Percentiles rank a stretch among this genome's conserved stretches.
These are phyloP conservation scores for Epizoanthus rinbou DNA, from an alignment of 92 coral and sea anemone species.

Conservation along the genomic window DNA sequence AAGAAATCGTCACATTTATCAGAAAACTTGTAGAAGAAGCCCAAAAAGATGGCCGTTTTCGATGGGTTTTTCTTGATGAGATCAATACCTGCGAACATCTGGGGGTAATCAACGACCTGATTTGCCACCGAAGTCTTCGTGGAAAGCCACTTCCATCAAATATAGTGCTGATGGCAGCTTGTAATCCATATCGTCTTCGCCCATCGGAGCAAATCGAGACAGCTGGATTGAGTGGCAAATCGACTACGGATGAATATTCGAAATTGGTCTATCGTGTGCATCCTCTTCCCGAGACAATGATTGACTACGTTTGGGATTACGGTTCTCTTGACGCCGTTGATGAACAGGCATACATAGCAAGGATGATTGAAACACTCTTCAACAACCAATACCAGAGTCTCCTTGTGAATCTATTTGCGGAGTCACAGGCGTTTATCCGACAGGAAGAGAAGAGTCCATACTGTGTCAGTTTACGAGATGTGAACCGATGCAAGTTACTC, in stretches of 20 bases:
- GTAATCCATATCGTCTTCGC: slow-evolving; percentile 96
- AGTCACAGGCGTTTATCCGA: slow-evolving; percentile 82
- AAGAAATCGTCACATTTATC: slow-evolving; percentile 64
- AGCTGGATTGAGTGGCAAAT: slow-evolving; percentile 93
- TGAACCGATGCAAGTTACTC: slow-evolving; percentile 76
- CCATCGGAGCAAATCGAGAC: slow-evolving; percentile 79
- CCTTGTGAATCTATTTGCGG: slow-evolving; percentile 71
- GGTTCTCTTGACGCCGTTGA: slow-evolving; percentile 78
- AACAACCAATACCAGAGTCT: slow-evolving; percentile 44
- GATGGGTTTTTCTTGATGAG: slow-evolving; percentile 95
- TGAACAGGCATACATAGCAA: slow-evolving; percentile 82
- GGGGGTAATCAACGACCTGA: slow-evolving; percentile 83
- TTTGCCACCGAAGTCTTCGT: slow-evolving; percentile 82
- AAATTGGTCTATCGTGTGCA: slow-evolving; percentile 95
- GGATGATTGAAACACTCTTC: slow-evolving; percentile 82
- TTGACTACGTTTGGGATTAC: slow-evolving; percentile 99
- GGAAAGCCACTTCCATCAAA: slow-evolving; percentile 79
- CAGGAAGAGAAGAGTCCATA: slow-evolving; percentile 66
- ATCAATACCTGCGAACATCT: slow-evolving; percentile 97
- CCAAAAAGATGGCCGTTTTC: slow-evolving; percentile 41
- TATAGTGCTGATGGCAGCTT: slow-evolving; percentile 89
- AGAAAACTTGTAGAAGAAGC: slow-evolving; percentile 55
- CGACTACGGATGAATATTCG: slow-evolving; percentile 80
- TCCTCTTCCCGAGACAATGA: slow-evolving; percentile 98
- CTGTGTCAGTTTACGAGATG: slow-evolving; percentile 94